Evolutionary conservation across 2,888 invertebrate genomes (phyloP).

Genomic region (Xestia sexstrigata): DNA sequence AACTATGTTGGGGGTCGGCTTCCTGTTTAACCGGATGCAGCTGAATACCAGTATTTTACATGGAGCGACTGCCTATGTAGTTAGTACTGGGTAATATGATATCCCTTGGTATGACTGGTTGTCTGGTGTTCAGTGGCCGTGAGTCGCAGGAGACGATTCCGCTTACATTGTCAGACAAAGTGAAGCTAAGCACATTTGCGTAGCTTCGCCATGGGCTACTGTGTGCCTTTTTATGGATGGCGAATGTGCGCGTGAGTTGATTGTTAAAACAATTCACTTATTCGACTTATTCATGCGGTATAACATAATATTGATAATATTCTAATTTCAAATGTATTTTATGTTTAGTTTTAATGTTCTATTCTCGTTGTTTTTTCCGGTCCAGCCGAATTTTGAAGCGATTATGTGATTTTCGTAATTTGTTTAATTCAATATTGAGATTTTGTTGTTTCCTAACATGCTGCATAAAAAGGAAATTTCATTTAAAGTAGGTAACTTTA

Average conservation of each 20-base stretch:
- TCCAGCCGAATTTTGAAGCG: conserved; percentile 16
- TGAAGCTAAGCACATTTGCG: neutral
- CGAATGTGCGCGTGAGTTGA: conserved; percentile 37
- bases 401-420: conserved; percentile 5
- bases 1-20: too few species aligned
- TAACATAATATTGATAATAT: conserved; percentile 22
- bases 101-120: too few species aligned
- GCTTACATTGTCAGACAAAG: neutral
- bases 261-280: conserved; percentile 23
- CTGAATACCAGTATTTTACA: too few species aligned
- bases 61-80: too few species aligned
- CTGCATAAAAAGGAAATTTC: too few species aligned
- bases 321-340: conserved; percentile 24
- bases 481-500: neutral
- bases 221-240: conserved; percentile 8
- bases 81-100: too few species aligned
- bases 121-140: too few species aligned
- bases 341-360: conserved; percentile 8
- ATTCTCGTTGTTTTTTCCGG: conserved; percentile 49
- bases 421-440: neutral
- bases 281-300: conserved; percentile 25
- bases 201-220: neutral
- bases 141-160: neutral
- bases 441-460: too few species aligned
- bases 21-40: too few species aligned